Evolutionary conservation across 2,888 invertebrate genomes (phyloP).

Genomic region (Netelia fuscicornis): DNA sequence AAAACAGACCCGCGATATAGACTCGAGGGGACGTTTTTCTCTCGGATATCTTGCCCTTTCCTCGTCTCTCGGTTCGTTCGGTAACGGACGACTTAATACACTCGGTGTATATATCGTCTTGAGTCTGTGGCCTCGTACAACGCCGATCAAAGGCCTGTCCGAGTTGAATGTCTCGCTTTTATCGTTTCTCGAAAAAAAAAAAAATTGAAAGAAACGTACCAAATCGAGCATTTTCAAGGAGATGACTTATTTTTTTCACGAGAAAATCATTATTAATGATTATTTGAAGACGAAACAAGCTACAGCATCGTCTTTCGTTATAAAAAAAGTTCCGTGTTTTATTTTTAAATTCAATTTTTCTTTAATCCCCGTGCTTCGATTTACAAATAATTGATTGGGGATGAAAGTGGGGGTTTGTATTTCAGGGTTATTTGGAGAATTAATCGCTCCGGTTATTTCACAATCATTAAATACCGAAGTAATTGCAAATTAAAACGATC

Average conservation of each 20-base stretch:
- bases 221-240: not conserved
- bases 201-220: not conserved
- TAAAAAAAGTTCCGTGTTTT: no score
- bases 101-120: conserved; percentile 21
- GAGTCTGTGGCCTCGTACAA: conserved; percentile 14
- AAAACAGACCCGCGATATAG: conserved; percentile 10
- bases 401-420: no score
- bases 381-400: no score
- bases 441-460: no score
- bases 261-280: not conserved
- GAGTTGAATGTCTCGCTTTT: conserved; percentile 22
- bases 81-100: conserved; percentile 46
- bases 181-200: not conserved
- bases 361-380: no score
- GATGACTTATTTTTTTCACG: not conserved
- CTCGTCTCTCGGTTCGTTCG: not conserved
- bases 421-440: no score
- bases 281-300: no score
- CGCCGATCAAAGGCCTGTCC: conserved; percentile 25
- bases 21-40: conserved; percentile 43
- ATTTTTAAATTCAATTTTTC: no score
- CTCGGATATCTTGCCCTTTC: conserved; percentile 20
- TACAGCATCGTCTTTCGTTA: no score
- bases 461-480: no score
- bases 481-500: no score